Evolutionary conservation across 2,113 vertebrate species (phyloP).

Genomic region (Ranitomeya imitator): DNA sequence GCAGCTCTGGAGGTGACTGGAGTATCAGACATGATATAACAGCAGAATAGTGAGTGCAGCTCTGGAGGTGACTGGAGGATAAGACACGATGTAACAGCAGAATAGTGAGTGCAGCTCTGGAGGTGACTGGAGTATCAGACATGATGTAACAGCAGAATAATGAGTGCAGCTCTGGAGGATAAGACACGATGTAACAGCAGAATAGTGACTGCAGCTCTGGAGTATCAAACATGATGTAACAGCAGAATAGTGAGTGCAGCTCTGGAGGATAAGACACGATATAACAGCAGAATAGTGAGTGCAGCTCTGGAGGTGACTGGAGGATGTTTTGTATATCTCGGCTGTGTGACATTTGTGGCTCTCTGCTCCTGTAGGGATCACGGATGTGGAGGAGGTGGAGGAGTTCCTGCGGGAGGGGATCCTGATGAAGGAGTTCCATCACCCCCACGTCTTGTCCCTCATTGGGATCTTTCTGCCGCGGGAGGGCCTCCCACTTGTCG

Average conservation of each 20-base stretch:
- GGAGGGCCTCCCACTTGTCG: constrained; percentile 85
- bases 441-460: constrained; percentile 88
- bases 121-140: background rate
- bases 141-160: background rate
- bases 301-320: background rate
- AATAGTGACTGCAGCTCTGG: background rate
- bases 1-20: background rate
- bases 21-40: background rate
- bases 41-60: background rate
- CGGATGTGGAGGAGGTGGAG: constrained; percentile 91
- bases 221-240: background rate
- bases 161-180: background rate
- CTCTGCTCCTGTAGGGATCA: constrained; percentile 80
- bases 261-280: background rate
- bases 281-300: background rate
- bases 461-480: constrained; percentile 86
- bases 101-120: background rate
- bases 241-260: too few relatives aligned
- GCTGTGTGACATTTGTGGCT: background rate
- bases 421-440: constrained; percentile 93
- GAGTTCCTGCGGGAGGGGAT: constrained; percentile 94
- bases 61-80: background rate
- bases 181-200: background rate
- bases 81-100: background rate
- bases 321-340: background rate